Base-by-base conservation (phyloP, 2,888 invertebrate species). In the Ametastegia equiseti region DNA sequence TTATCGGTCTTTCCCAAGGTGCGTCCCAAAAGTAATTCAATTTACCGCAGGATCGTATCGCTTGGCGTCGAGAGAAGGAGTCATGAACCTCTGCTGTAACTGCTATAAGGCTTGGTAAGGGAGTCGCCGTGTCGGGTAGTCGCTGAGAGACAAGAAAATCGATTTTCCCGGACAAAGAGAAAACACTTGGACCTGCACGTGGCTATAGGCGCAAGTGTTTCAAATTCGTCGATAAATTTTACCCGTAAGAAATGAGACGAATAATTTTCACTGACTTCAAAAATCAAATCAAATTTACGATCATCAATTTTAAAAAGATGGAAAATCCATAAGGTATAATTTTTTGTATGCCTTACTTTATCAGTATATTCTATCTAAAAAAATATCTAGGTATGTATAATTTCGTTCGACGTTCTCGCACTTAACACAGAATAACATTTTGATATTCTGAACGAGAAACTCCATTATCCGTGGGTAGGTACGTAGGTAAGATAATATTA, bases 11-110 rank as follows among this genome's bases (percentile, higher is more conserved):
- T 50, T 75, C 13, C 54, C 19, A 54, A 30, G 50, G 50, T 54
- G 54, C 54, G 54, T 36, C 54, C 36, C 54, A 13, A 54, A 75
- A 54, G 73, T 54, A 75, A 75, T 75, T 75, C 73, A 75, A 75
- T 75, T 75, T 75, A 75, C 73, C 50, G 73, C 73, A 75, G 54
- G 54, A 54, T 75, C 54, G 54, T 75, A 75, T 75, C 73, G 54
- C 73, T 54, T n/a, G 9, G 54, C 36, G 73, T 50, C 50, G 73
- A 75, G 50, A 75, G 54, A 36, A 75, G 54, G 73, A 75, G 54
- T 75, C 73, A 75, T 54, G 73, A 75, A 75, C 73, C 50, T 75
- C 54, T 19, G 50, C 19, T 36, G 23, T 73, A 50, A 73, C 30
- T 50, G 69, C 69, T 42, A n/a, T n/a, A 71, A 36, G 45, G 45